Base-by-base conservation (phyloP, 2,113 vertebrate genomes). In the Tauraco erythrolophus region DNA sequence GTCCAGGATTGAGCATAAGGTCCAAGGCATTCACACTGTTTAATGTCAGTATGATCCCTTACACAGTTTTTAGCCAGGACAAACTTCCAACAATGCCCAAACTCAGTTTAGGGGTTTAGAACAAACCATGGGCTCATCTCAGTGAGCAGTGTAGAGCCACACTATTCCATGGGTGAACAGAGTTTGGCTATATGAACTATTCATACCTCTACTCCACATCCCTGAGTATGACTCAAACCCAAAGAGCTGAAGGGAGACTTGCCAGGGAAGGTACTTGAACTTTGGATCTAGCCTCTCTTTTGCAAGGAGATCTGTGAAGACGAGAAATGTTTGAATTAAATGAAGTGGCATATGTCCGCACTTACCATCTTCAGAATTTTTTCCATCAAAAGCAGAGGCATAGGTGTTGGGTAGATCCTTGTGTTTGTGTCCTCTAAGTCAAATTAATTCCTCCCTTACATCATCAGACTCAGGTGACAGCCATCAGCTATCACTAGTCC, bases 161-260 rank as follows among this genome's bases (percentile, higher is more conserved):
- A 8, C 5, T 35, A 10, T 46, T 74, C 33, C 51, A 53, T 0
- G 1, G 10, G 3, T 48, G 39, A 69, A 39, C 19, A 46, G 4
- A 56, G 15, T 35, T 80, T 77, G 33, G 3, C 10, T 65, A 24
- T 33, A 19, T 48, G 33, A 15, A 64, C 33, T 12, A 23, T 17
- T 25, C 5, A n/a, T 58, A 76, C 31, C 15, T 35, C 24, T 72
- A 25, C 12, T 58, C 24, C 35, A 24, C 13, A 58, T 2, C 2
- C 18, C 28, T 39, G 8, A 79, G 9, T 51, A 25, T 68, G 48
- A 64, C 10, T 27, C 57, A 69, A 17, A 80, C 15, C 9, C 45
- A 27, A 1, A 2, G 7, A 48, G 9, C 3, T 58, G 57, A 82
- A 76, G 33, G 18, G 23, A 83, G 6, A n/a, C 18, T 56, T 79